These are phyloP conservation scores for Cuculus canorus DNA, from an alignment of 2,797 vertebrate genomes.

Conservation along the genomic window DNA sequence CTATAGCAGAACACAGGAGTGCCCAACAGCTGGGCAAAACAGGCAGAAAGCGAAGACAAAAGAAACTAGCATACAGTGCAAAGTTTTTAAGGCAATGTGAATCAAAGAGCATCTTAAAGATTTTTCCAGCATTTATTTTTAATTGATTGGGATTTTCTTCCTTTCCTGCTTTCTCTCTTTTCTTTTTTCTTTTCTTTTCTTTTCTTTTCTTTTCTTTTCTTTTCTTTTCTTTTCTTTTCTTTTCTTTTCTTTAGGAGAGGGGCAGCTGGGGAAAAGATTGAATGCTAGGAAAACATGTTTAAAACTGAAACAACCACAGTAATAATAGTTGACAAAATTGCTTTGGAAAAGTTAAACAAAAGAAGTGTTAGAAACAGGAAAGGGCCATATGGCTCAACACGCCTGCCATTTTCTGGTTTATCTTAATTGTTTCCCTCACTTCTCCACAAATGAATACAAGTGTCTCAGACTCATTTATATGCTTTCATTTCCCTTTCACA, in stretches of 20 bases:
- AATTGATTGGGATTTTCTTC: neutral
- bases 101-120: conserved; percentile 7
- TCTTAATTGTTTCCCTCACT: conserved; percentile 70
- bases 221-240: neutral
- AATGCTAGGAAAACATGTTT: conserved; percentile 61
- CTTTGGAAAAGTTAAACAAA: conserved; percentile 68
- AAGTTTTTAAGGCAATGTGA: neutral
- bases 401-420: conserved; percentile 69
- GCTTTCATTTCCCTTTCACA: conserved; percentile 67
- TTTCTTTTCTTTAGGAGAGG: neutral
- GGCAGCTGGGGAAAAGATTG: conserved; percentile 59
- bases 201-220: neutral
- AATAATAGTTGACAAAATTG: conserved; percentile 67
- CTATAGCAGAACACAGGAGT: neutral
- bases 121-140: conserved; percentile 18
- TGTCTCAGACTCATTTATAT: conserved; percentile 66
- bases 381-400: conserved; percentile 45
- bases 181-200: neutral
- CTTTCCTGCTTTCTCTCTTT: neutral
- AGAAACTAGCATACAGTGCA: neutral
- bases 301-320: conserved; percentile 61
- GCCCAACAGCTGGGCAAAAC: conserved; percentile 62
- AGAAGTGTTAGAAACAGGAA: conserved; percentile 66
- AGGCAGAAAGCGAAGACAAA: neutral
- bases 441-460: conserved; percentile 66